Evolutionary conservation across 2,888 invertebrate species (phyloP).

Genomic region (Pseudanteris insignis): DNA sequence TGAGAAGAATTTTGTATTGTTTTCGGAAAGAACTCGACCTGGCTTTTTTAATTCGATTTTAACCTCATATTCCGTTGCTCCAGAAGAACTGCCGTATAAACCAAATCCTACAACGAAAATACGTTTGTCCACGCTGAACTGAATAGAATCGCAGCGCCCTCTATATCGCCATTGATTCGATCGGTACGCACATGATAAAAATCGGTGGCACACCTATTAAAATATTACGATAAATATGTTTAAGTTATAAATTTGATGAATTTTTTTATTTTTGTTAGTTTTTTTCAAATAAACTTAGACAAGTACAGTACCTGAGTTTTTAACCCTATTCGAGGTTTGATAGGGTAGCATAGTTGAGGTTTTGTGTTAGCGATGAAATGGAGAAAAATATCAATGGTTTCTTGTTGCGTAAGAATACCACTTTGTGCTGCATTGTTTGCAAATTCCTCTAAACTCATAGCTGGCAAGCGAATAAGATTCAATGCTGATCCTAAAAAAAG

Average conservation of each 20-base stretch:
- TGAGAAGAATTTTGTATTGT: conserved; percentile 93
- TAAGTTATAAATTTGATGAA: no score
- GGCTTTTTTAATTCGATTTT: conserved; percentile 92
- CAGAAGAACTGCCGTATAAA: conserved; percentile 94
- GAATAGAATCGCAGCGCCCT: conserved; percentile 95
- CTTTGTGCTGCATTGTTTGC: conserved; percentile 95
- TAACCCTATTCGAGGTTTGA: conserved; percentile 84
- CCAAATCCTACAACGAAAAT: conserved; percentile 97
- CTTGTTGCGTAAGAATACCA: conserved; percentile 89
- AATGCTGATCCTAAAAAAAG: conserved; percentile 69
- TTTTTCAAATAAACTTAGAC: conserved; percentile 1
- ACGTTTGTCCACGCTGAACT: conserved; percentile 93
- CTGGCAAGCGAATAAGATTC: conserved; percentile 89
- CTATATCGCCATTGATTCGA: conserved; percentile 98
- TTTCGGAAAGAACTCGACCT: conserved; percentile 88
- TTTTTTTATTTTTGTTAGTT: no score
- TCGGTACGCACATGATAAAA: conserved; percentile 95
- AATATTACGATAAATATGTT: not conserved
- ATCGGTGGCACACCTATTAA: conserved; percentile 88
- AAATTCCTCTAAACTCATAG: conserved; percentile 93
- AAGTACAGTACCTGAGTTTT: conserved; percentile 87
- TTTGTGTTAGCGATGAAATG: conserved; percentile 92
- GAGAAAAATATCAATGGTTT: conserved; percentile 94
- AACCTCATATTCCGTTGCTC: conserved; percentile 93
- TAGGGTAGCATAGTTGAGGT: conserved; percentile 83